phyloP scores from a whole-genome alignment of 1,140 invertebrate species.

The Caenorhabditis latens region DNA sequence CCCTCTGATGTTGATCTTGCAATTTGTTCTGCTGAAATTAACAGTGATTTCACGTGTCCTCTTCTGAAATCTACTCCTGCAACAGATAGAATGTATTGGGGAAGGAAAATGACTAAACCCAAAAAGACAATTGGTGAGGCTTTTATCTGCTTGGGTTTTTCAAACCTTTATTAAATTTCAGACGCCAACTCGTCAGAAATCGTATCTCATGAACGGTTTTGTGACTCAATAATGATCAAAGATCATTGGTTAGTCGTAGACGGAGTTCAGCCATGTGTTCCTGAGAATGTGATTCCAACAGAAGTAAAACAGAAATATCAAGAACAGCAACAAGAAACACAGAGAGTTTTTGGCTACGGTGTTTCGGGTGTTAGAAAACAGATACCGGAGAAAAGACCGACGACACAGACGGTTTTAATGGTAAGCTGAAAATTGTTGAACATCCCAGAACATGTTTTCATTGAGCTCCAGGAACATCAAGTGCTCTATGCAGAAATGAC shows the following conservation, averaged over 20 bases:
- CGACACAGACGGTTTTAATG: slow-evolving; percentile 12
- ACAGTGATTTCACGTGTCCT: slow-evolving; percentile 18
- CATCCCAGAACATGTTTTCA: background rate
- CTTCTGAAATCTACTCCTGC: slow-evolving; percentile 23
- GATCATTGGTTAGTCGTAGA: slow-evolving; percentile 49
- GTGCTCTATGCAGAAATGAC: slow-evolving; percentile 18
- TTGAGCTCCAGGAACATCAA: slow-evolving; percentile 18
- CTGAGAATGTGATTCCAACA: slow-evolving; percentile 36
- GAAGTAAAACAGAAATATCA: slow-evolving; percentile 10
- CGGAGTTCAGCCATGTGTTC: slow-evolving; percentile 20
- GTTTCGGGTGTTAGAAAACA: background rate
- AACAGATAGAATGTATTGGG: slow-evolving; percentile 41
- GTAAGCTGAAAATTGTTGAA: background rate
- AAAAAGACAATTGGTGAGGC: background rate
- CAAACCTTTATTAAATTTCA: background rate
- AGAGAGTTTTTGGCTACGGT: slow-evolving; percentile 4
- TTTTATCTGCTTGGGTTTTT: background rate
- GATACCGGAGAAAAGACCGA: background rate
- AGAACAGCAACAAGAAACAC: slow-evolving; percentile 36
- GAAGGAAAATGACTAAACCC: background rate
- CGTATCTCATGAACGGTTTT: slow-evolving; percentile 1
- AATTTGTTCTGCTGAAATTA: background rate
- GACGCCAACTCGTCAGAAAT: slow-evolving; percentile 5
- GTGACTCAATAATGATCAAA: slow-evolving; percentile 39
- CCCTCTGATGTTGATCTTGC: slow-evolving; percentile 1